Evolutionary conservation across 2,797 vertebrate species (phyloP), one percentile per base, ranked within the genome.

Genomic region (Glossophaga mutica): DNA sequence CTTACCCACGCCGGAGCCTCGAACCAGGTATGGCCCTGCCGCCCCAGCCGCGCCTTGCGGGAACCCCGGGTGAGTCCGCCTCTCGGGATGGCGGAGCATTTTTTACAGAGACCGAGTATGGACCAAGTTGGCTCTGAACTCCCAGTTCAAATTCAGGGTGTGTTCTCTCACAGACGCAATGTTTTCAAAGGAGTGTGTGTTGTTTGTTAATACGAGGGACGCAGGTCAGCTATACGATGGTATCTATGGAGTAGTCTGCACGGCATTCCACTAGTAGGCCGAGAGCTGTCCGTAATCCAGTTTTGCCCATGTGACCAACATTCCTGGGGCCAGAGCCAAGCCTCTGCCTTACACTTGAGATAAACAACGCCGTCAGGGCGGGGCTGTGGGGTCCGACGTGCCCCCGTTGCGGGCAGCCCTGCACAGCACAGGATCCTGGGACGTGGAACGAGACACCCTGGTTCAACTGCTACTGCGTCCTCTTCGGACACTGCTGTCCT

Each of bases 351-450:
- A 12, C 6, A 32, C 73, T 9, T 15, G 79, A 73, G 10, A 26
- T 29, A 15, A 90, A 37, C 19, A 46, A 8, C 2, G 1, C 29
- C 0, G 9, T 71, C 24, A 18, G 44, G 14, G n/a, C 0, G 19
- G 6, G 48, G 39, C 26, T 1, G 6, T 6, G 24, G 68, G n/a
- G 24, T 37, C 71, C 37, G 76, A 59, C 15, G 48, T 0, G 3
- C 5, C 68, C 39, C 37, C 0, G 2, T 21, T 1, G 3, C 6
- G 11, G 3, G 34, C 15, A 16, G 21, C 59, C 0, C 3, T 18
- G 46, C 44, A 5, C 8, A 29, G 14, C 62, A 32, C 19, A 11
- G 14, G 16, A 62, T 71, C 44, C 77, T 52, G 82, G 78, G 12
- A 21, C 68, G 12, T 21, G 29, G 18, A 37, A 16, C 42, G 32